Evolutionary conservation across 2,888 invertebrate genomes (phyloP), one percentile per base, ranked within the genome.

Genomic region (Leptinotarsa haldemani): DNA sequence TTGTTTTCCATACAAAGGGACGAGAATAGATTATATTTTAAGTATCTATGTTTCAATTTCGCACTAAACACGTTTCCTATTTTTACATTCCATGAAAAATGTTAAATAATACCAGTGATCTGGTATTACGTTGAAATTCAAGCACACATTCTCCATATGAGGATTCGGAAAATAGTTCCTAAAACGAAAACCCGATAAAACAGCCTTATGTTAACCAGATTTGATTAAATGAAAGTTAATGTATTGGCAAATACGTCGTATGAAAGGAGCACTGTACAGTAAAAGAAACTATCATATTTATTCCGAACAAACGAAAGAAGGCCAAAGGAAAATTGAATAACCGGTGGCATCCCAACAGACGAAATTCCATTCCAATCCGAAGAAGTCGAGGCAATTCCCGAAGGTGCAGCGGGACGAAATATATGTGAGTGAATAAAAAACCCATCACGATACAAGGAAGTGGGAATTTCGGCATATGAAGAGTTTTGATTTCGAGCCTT

Each of bases 301-400:
- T 50, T 50, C 50, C 22, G 16, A 25, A 52, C 48, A 47, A 52
- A 50, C 48, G 66, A 30, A 52, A 66, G 52, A 50, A 48, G 50
- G 20, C 40, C 13, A 20, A 12, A 66, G 30, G 30, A 67, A 52
- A 53, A 67, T 56, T 47, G 53, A 52, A 67, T 67, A 67, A 67
- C 52, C 40, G 52, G 13, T 13, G 22, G 25, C 53, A 53, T 53
- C 46, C 30, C 48, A 30, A 66, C 48, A 66, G 66, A 48, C 52
- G 30, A 40, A 53, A 67, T 67, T 67, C 67, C 20, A 53, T 67
- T 53, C 40, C 67, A 52, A 67, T 67, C 53, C 40, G 53, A 56
- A 66, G 50, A 66, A 53, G 56, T 67, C 67, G 30, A 15, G 61
- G 61, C 61, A 61, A 61, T 61, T 40, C 61, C 30, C 61, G 16